Evolutionary conservation across 2,888 invertebrate species (phyloP), one percentile per base, ranked within the genome.

Genomic region (Alsophila aescularia): DNA sequence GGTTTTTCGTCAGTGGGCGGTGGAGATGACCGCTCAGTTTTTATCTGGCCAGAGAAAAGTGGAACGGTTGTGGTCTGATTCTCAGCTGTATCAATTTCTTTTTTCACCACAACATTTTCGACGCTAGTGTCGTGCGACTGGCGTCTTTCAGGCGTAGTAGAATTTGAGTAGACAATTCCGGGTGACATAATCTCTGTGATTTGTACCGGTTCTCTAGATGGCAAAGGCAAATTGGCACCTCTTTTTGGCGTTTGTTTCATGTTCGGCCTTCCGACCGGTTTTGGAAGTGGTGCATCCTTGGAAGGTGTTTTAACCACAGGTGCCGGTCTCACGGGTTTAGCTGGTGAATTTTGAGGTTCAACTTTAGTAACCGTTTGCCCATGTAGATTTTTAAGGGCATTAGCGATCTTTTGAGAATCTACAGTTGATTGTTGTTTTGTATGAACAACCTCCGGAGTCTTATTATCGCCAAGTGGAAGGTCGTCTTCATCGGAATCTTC

Each of bases 181-280:
- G 69, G 62, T 2, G 63, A 44, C 18, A 67, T 32, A 29, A 62
- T 58, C 55, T 74, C 73, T 60, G 56, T 68, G 29, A 64, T 44
- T 58, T 69, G 69, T 0, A 55, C 32, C 37, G 69, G 57, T 63
- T 80, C 76, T 69, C 64, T 81, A 21, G 67, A 27, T 7, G 72
- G 58, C 18, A 76, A 51, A 14, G 80, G 79, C 45, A 70, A 60
- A 62, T 79, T 87, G 0, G 77, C 72, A 18, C 75, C 83, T 70
- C 87, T 81, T 71, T 84, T 90, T 9, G 90, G 90, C 12, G 91
- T 90, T 67, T 90, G 88, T 61, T 92, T 91, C 15, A 92, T 69
- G 18, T 79, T 79, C 1, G 89, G 89, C 55, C 89, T 73, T 2
- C 72, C 78, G 10, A 69, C 62, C 10, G 73, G 77, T 52, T 78